Evolutionary conservation across 2,113 vertebrate species (phyloP).

Genomic region (Microcebus griseorufus): DNA sequence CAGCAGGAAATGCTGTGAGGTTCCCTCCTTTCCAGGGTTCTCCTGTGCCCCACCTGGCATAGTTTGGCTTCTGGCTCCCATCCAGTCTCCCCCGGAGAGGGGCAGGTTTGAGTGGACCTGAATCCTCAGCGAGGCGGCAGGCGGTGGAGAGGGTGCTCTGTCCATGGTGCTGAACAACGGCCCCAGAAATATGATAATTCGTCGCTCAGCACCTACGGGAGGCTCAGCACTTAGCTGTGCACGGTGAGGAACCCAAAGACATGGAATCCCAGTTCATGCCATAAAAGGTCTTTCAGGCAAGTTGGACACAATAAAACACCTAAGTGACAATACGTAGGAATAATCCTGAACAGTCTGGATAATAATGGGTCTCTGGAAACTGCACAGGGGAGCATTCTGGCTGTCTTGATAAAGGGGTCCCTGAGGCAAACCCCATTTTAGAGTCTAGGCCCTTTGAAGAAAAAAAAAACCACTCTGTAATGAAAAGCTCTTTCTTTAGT

Average conservation of each 20-base stretch:
- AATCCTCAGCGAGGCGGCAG: background rate
- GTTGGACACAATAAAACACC: background rate
- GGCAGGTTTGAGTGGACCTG: background rate
- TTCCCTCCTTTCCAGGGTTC: background rate
- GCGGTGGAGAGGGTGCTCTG: background rate
- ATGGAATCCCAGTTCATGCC: background rate
- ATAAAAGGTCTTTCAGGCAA: background rate
- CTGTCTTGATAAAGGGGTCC: background rate
- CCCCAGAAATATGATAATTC: background rate
- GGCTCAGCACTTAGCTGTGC: background rate
- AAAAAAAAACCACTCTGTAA: background rate
- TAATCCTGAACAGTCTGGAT: background rate
- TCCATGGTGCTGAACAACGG: conserved; percentile 68
- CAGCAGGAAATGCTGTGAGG: background rate
- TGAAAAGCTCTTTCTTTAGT: conserved; percentile 32
- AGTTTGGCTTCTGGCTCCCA: background rate
- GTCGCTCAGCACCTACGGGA: background rate
- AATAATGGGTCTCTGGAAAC: background rate
- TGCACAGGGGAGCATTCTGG: background rate
- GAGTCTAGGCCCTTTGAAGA: background rate
- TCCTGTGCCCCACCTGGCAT: background rate
- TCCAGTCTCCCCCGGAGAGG: background rate
- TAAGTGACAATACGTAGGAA: background rate
- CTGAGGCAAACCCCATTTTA: background rate
- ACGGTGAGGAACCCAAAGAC: background rate